Evolutionary conservation across 2,888 invertebrate species (phyloP), one percentile per base, ranked within the genome.

Genomic region (Agrotis clavis): DNA sequence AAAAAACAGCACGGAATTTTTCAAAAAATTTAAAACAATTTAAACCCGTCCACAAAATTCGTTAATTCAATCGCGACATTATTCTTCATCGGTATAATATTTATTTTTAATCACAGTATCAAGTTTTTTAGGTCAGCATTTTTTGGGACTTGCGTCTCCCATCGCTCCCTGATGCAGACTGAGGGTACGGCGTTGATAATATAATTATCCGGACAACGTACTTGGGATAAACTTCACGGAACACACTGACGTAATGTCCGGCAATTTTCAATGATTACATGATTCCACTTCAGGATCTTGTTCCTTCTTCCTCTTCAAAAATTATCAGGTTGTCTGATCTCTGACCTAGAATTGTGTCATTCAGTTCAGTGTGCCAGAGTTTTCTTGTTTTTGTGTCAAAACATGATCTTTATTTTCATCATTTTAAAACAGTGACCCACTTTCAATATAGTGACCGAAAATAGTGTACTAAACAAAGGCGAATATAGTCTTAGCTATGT

Each of bases 121-220:
- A 63, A 72, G 62, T 70, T 67, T 64, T 72, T 70, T 74, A 67
- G 70, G 70, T 72, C 76, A 79, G 61, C 62, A 62, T 30, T 67
- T 54, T 70, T 62, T 59, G 75, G 70, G 74, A 76, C 71, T 62
- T 80, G 88, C 83, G 80, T 75, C 77, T 81, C 81, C 74, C 76
- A 67, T 64, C 82, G 79, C 77, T 68, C 78, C 74, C 68, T 74
- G 76, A 71, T 80, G 51, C 67, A 66, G 70, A 90, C 89, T 90
- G 88, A 53, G 77, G 67, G 71, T 57, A 54, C 67, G 4, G 56
- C 60, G 64, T 61, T 70, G 62, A 72, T 80, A 72, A 76, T 67
- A 72, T 69, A 64, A 75, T 79, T 71, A 69, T 47, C 63, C 57
- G 19, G 54, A 57, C 21, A 41, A 18, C 35, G 51, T 54, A 64